Evolutionary conservation across 2,113 vertebrate species (phyloP).

Genomic region (Ailurus styani): DNA sequence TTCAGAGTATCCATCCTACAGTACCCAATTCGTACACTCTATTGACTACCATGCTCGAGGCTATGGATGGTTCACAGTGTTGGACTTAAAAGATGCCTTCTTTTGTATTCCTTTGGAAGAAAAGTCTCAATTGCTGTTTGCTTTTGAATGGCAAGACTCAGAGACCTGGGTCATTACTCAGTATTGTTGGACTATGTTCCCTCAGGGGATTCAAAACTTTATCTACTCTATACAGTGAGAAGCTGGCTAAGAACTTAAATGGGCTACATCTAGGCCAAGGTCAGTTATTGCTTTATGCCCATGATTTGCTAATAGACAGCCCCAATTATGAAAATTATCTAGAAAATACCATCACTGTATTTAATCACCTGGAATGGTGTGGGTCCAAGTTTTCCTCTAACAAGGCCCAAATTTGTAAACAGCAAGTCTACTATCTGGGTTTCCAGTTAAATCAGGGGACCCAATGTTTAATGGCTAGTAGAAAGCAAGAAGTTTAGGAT

Average conservation of each 20-base stretch:
- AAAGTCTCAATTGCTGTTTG: not conserved
- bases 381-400: not conserved
- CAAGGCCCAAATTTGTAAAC: not conserved
- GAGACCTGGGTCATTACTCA: not conserved
- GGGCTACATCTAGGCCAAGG: not conserved
- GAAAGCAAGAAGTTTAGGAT: not conserved
- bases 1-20: not conserved
- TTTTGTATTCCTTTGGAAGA: not conserved
- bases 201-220: not conserved
- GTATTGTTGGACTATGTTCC: not conserved
- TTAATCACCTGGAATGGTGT: not conserved
- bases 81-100: not conserved
- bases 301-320: not conserved
- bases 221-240: not conserved
- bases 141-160: not conserved
- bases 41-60: not conserved
- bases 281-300: not conserved
- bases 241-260: not conserved
- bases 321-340: not conserved
- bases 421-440: not conserved
- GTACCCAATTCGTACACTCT: not conserved
- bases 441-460: not conserved
- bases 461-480: not conserved
- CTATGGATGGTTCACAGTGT: not conserved
- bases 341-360: not conserved